These are phyloP conservation scores for Napeogenes sylphis DNA, from an alignment of 2,888 invertebrate genomes.

Conservation along the genomic window DNA sequence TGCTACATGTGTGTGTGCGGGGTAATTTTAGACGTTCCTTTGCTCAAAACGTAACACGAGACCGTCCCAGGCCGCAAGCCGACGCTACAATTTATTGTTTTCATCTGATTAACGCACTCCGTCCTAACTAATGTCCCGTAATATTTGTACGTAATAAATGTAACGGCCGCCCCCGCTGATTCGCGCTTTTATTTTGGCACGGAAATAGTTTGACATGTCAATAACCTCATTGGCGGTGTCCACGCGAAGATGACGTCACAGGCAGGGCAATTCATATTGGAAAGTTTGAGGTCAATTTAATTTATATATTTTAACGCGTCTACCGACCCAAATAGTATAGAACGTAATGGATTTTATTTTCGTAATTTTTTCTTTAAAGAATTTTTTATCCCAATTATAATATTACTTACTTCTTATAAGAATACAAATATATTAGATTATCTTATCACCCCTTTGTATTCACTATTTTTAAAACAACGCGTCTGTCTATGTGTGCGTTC, in stretches of 20 bases:
- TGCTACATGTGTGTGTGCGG: constrained; percentile 62
- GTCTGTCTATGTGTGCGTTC: no score
- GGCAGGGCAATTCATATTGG: constrained; percentile 55
- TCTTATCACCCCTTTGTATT: constrained; percentile 19
- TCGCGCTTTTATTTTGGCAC: constrained; percentile 73
- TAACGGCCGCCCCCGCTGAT: constrained; percentile 48
- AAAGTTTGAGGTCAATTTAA: constrained; percentile 70
- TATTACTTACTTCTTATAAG: no score
- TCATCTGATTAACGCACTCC: constrained; percentile 68
- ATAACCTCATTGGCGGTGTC: constrained; percentile 71
- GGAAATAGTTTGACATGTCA: constrained; percentile 75
- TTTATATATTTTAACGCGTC: constrained; percentile 60
- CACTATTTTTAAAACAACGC: no score
- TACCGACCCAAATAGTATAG: constrained; percentile 55
- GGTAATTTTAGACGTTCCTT: constrained; percentile 78
- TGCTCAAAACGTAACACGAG: constrained; percentile 76
- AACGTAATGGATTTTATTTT: constrained; percentile 49
- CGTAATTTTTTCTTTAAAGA: constrained; percentile 12
- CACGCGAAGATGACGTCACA: constrained; percentile 66
- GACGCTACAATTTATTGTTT: constrained; percentile 75
- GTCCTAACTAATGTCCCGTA: constrained; percentile 43
- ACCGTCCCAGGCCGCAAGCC: constrained; percentile 75
- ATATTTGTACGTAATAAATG: constrained; percentile 39
- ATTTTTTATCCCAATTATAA: background rate
- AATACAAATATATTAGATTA: constrained; percentile 11